Percentiles rank a stretch among this genome's conserved stretches.
Conservation (phyloP, 2,888 invertebrate species). For the Oligia latruncula region DNA sequence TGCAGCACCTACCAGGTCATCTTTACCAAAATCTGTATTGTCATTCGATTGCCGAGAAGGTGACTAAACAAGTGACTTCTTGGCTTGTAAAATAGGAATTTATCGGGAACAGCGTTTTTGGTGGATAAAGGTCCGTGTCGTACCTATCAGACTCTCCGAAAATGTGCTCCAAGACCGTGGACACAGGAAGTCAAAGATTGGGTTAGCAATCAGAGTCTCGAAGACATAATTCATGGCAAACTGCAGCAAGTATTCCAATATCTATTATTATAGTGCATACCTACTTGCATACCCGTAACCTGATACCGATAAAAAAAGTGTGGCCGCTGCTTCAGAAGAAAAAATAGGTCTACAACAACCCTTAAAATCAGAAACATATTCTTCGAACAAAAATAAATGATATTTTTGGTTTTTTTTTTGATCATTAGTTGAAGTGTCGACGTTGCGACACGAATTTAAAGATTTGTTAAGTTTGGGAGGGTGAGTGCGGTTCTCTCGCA, state of each 20-base stretch:
- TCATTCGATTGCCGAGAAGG: background rate
- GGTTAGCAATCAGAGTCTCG: background rate
- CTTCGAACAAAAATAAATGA: constrained; percentile 4
- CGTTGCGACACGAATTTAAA: constrained; percentile 75
- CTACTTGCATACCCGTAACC: background rate
- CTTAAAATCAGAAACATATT: background rate
- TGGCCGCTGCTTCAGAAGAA: background rate
- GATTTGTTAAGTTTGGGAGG: constrained; percentile 80
- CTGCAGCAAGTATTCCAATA: background rate
- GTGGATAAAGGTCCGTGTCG: background rate
- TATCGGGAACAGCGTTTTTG: background rate
- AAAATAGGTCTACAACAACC: background rate
- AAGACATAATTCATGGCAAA: background rate
- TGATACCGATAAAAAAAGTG: background rate
- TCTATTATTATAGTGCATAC: background rate
- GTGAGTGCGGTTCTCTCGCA: constrained; percentile 78
- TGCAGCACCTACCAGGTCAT: background rate
- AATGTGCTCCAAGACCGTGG: background rate
- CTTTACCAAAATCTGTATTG: background rate
- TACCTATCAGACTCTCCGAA: background rate
- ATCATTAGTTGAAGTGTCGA: constrained; percentile 85
- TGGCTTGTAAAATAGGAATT: background rate
- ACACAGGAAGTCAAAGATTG: background rate
- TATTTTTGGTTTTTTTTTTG: constrained; percentile 53
- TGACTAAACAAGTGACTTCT: too few relatives aligned